These are phyloP conservation scores for Drosophila ironensis DNA, from an alignment of 1,140 invertebrate species.

Conservation along the genomic window DNA sequence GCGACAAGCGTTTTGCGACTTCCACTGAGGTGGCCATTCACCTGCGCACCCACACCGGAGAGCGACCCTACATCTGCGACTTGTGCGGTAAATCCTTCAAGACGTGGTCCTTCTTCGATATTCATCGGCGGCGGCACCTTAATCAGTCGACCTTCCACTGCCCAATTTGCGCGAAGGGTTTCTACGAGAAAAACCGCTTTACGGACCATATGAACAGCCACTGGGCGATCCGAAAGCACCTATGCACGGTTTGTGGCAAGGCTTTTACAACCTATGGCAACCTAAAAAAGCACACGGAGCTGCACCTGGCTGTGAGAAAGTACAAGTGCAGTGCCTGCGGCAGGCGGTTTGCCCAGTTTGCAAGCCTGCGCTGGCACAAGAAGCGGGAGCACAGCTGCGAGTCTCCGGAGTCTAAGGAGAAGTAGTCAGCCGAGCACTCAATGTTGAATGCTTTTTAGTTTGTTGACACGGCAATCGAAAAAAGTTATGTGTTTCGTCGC, in stretches of 20 bases:
- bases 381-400: conserved; percentile 44
- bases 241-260: conserved; percentile 74
- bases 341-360: conserved; percentile 72
- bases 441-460: too few species aligned
- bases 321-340: conserved; percentile 68
- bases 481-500: conserved; percentile 10
- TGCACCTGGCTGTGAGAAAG: conserved; percentile 71
- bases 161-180: conserved; percentile 71
- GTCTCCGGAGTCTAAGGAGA: conserved; percentile 1
- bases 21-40: conserved; percentile 75
- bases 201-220: conserved; percentile 78
- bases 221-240: conserved; percentile 74
- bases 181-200: conserved; percentile 77
- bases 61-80: conserved; percentile 72
- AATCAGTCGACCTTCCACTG: conserved; percentile 77
- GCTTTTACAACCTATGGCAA: conserved; percentile 74
- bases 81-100: conserved; percentile 74
- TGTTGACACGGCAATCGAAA: conserved; percentile 26
- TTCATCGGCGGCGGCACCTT: conserved; percentile 72
- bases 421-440: conserved; percentile 13
- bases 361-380: conserved; percentile 72
- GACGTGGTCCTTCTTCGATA: conserved; percentile 78
- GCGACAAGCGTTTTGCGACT: conserved; percentile 71
- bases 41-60: conserved; percentile 63
- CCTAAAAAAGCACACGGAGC: conserved; percentile 72